phyloP scores from a whole-genome alignment of 2,113 vertebrate genomes.

The Rhinoderma darwinii region DNA sequence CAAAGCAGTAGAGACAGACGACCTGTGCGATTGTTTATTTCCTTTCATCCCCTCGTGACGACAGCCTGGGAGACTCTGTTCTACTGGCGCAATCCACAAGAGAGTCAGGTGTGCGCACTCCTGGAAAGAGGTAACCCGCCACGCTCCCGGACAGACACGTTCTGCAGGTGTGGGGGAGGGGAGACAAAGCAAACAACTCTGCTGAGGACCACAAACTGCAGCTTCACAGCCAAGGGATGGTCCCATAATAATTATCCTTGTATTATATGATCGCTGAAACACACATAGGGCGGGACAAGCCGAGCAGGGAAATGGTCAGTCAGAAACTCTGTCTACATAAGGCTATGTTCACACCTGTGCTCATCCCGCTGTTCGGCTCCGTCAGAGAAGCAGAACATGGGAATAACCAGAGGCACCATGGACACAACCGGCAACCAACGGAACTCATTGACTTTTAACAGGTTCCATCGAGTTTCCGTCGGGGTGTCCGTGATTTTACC shows the following conservation, averaged over 20 bases:
- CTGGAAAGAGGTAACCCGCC: neutral
- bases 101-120: slow-evolving; percentile 45
- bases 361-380: too few species aligned
- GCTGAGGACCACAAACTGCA: neutral
- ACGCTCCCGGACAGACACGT: slow-evolving; percentile 38
- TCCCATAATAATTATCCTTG: slow-evolving; percentile 9
- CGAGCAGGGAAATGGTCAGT: neutral
- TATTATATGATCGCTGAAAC: neutral
- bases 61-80: neutral
- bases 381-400: too few species aligned
- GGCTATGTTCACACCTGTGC: too few species aligned
- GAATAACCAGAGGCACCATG: too few species aligned
- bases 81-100: neutral
- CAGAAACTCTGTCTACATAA: too few species aligned
- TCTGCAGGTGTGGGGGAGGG: slow-evolving; percentile 54
- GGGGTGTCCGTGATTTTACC: too few species aligned
- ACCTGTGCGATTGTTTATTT: slow-evolving; percentile 10
- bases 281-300: neutral
- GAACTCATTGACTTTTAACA: too few species aligned
- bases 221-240: neutral
- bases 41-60: slow-evolving; percentile 5
- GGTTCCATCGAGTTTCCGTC: too few species aligned
- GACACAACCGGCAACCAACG: too few species aligned
- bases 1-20: neutral
- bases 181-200: neutral